Evolutionary conservation across 2,888 invertebrate species (phyloP), one percentile per base, ranked within the genome.

Genomic region (Agrotis puta): DNA sequence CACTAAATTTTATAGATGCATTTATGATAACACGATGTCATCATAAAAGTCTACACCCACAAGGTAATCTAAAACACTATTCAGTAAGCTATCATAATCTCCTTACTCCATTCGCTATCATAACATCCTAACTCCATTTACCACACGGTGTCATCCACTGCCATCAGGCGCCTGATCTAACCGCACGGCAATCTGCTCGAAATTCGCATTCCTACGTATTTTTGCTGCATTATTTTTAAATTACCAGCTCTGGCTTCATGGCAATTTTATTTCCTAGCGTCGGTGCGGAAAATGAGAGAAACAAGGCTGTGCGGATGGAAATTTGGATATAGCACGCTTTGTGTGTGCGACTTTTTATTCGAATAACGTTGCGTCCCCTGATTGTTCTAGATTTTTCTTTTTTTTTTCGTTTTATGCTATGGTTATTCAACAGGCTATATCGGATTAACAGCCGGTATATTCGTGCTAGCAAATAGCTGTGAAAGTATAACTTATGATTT

Each of bases 201-300:
- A 92, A 93, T 89, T 91, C 92, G 79, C 90, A 92, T 92, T 91
- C 89, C 91, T 85, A 87, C 91, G 90, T 91, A 92, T 93, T 94
- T 94, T 94, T 93, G 92, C 91, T 89, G 91, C 92, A 93, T 95
- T 94, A 94, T 94, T 94, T 94, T 94, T 92, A 94, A 95, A 95
- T 95, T 95, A 94, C 93, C 91, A 92, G 88, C 92, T 91, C 87
- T 85, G 89, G 92, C 92, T 91, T 94, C 93, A 95, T 94, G 93
- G 93, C 92, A 89, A 93, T 94, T 95, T 95, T 95, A 95, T 95
- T 94, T 94, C 93, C 93, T 92, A 89, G 88, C 88, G 90, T 87
- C 88, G 90, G 85, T 88, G 88, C 87, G 90, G 93, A 92, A 93
- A 95, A 95, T 94, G 91, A 93, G 92, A 89, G 92, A 93, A 94